A percentile compares a stretch with the other conserved stretches of the same genome.
These are phyloP conservation scores for Manacus vitellinus DNA, from an alignment of 2,113 vertebrate species.

Conservation along the genomic window DNA sequence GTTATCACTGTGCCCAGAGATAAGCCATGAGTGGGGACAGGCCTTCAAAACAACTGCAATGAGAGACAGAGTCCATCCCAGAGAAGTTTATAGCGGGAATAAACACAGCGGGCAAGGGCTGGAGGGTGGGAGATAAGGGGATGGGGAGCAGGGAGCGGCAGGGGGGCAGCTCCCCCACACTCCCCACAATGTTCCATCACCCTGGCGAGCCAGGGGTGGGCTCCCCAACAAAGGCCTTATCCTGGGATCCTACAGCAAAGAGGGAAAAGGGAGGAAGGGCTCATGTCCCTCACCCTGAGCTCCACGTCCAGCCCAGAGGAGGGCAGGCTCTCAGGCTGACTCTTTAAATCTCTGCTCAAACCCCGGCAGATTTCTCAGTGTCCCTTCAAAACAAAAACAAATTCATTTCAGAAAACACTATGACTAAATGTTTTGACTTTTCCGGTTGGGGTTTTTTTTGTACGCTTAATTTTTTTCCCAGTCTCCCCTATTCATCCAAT, in stretches of 20 bases:
- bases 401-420: neutral
- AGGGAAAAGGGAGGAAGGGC: neutral
- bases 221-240: accelerated
- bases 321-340: neutral
- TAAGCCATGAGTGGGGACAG: constrained; percentile 23
- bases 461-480: neutral
- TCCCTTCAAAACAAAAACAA: constrained; percentile 19
- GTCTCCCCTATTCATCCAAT: neutral
- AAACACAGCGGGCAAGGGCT: neutral
- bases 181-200: neutral
- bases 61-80: neutral
- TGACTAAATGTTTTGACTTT: constrained; percentile 35
- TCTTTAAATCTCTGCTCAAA: neutral
- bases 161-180: neutral
- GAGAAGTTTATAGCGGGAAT: neutral
- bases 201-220: neutral
- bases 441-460: neutral
- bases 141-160: accelerated
- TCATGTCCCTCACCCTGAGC: accelerated
- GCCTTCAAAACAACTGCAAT: neutral
- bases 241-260: neutral
- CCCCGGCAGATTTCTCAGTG: neutral
- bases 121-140: neutral
- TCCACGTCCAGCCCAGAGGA: neutral
- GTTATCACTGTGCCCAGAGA: neutral